phyloP scores from a whole-genome alignment of 1,140 invertebrate species.

The Drosophila mayri region DNA sequence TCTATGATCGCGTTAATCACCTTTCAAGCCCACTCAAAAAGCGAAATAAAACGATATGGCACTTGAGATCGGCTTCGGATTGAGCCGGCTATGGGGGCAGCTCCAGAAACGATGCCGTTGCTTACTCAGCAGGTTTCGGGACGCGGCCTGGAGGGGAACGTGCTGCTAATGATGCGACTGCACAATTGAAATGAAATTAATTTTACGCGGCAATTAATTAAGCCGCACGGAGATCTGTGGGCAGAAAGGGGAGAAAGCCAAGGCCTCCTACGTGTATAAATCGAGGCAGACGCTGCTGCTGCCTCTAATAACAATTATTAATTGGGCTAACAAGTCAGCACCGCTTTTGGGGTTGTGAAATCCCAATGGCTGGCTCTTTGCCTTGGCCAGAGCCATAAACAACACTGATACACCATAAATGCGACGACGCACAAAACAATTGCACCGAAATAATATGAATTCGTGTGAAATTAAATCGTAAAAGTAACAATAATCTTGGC shows the following conservation, averaged over 20 bases:
- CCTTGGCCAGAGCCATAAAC: constrained; percentile 55
- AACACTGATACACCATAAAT: constrained; percentile 65
- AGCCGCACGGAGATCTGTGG: constrained; percentile 53
- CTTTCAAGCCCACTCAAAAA: constrained; percentile 76
- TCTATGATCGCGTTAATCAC: constrained; percentile 82
- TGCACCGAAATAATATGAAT: constrained; percentile 74
- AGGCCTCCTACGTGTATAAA: constrained; percentile 58
- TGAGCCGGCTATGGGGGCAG: constrained; percentile 50
- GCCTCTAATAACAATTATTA: constrained; percentile 52
- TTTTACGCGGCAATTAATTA: constrained; percentile 80
- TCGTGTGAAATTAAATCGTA: constrained; percentile 66
- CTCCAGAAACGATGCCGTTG: constrained; percentile 54
- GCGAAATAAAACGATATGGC: constrained; percentile 62
- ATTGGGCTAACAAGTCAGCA: constrained; percentile 67
- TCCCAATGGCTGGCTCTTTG: constrained; percentile 25
- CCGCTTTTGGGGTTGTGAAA: constrained; percentile 61
- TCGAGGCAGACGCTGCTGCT: not conserved
- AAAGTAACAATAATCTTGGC: constrained; percentile 47
- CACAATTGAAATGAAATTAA: constrained; percentile 81
- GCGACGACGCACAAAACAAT: constrained; percentile 68
- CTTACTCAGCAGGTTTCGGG: constrained; percentile 78
- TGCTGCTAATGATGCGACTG: constrained; percentile 74
- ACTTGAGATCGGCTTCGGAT: constrained; percentile 52
- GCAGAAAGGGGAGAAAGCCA: constrained; percentile 63
- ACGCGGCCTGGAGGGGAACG: not conserved